Evolutionary conservation across 2,888 invertebrate genomes (phyloP), one percentile per base, ranked within the genome.

Genomic region (Apotomis turbidana): DNA sequence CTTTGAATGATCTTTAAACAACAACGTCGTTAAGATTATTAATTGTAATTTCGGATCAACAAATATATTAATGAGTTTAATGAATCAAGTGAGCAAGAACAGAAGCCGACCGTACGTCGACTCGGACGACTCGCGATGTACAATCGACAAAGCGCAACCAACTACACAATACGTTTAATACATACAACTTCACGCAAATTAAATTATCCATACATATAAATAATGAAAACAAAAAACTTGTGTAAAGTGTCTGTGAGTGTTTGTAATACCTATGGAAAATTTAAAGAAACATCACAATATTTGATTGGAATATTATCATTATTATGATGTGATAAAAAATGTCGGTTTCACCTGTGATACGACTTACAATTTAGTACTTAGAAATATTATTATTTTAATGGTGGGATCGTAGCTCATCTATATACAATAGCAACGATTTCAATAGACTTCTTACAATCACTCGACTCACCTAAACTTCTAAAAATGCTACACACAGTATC

Each of bases 371-470:
- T 89, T 91, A 92, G 88, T 89, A 90, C 91, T 91, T 91, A 93
- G 86, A 91, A 87, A 90, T 91, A 92, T 72, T 72, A 62, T 68
- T 72, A 72, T 90, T 92, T 86, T 85, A 88, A 92, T 93, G 93
- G 93, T 93, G 93, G 93, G 93, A 92, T 93, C 89, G 88, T 90
- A 93, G 87, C 88, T 93, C 90, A 89, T 90, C 88, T 93, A 93
- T 92, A 88, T 92, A 93, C 91, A 92, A 89, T 90, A 91, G 91
- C 90, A 87, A 90, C 90, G 87, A 87, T 87, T 90, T 88, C 84
- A 89, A 86, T 89, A 90, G 86, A 91, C 89, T 89, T 87, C 89
- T 88, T 82, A 90, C 89, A 90, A 90, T 90, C 91, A 90, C 88
- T 90, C 91, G 88, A 91, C 90, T 90, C 90, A 82, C 90, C 90